These are phyloP conservation scores for Ceratosolen fusciceps DNA, from an alignment of 1,140 invertebrate genomes.

Conservation along the genomic window DNA sequence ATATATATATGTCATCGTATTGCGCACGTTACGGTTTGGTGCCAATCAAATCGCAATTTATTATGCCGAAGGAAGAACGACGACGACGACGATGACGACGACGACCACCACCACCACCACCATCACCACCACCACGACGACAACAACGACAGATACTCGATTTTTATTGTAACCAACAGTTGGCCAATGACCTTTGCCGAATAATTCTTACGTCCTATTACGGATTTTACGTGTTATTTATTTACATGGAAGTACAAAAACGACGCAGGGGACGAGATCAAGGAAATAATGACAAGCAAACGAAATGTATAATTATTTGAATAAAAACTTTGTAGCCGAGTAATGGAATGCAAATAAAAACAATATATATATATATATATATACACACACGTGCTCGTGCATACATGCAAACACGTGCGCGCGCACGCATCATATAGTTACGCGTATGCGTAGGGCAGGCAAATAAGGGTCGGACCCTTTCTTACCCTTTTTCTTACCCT, in stretches of 20 bases:
- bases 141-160: conserved; percentile 2
- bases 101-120: no score
- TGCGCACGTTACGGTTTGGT: conserved; percentile 41
- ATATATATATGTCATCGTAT: conserved; percentile 7
- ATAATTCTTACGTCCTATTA: conserved; percentile 20
- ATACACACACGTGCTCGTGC: background rate
- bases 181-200: background rate
- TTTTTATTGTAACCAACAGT: background rate
- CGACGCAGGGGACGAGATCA: conserved; percentile 5
- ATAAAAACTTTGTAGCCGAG: conserved; percentile 35
- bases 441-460: background rate
- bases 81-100: no score
- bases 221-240: conserved; percentile 39
- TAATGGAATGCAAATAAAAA: conserved; percentile 34
- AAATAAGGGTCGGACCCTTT: conserved; percentile 38
- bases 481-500: conserved; percentile 55
- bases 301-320: conserved; percentile 33
- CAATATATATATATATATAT: conserved; percentile 19
- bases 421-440: background rate
- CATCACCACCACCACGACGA: no score
- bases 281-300: conserved; percentile 20
- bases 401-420: no score
- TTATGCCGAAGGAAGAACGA: conserved; percentile 30
- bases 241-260: conserved; percentile 30
- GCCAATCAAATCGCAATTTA: conserved; percentile 45